These are phyloP conservation scores for Neodiprion lecontei DNA, from an alignment of 1,140 invertebrate genomes.

Conservation along the genomic window DNA sequence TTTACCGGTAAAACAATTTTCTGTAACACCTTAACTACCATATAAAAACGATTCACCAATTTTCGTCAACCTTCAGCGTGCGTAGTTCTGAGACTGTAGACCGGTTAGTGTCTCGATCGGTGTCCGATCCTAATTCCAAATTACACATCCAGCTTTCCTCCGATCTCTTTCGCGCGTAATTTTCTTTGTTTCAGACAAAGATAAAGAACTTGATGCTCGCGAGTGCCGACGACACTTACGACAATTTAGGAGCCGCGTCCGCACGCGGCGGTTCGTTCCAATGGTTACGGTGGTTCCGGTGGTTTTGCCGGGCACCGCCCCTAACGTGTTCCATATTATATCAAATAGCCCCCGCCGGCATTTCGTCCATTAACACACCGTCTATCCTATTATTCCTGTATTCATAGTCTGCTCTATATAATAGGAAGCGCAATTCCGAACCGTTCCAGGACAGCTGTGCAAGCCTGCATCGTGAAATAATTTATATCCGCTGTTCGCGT, in stretches of 20 bases:
- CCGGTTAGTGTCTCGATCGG: neutral
- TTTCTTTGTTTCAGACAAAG: neutral
- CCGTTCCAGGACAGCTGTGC: neutral
- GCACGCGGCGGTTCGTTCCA: neutral
- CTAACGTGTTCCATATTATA: slow-evolving; percentile 12
- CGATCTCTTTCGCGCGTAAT: neutral
- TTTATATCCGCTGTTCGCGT: slow-evolving; percentile 6
- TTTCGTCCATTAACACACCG: slow-evolving; percentile 5
- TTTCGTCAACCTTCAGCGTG: neutral
- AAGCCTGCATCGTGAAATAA: slow-evolving; percentile 4
- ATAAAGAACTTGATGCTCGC: slow-evolving; percentile 1
- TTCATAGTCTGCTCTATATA: neutral
- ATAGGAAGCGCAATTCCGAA: neutral
- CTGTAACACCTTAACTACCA: neutral
- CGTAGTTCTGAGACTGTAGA: neutral
- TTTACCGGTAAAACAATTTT: neutral
- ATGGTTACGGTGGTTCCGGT: slow-evolving; percentile 6
- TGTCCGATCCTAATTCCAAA: neutral
- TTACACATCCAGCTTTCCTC: neutral
- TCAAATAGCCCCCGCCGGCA: slow-evolving; percentile 1
- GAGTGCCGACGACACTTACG: neutral
- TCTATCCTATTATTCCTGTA: slow-evolving; percentile 10
- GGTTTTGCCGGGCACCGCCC: neutral
- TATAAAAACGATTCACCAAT: neutral
- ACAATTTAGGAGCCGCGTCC: slow-evolving; percentile 3